Base-by-base conservation (phyloP, 2,888 invertebrate genomes). In the Punctoribates punctum region DNA sequence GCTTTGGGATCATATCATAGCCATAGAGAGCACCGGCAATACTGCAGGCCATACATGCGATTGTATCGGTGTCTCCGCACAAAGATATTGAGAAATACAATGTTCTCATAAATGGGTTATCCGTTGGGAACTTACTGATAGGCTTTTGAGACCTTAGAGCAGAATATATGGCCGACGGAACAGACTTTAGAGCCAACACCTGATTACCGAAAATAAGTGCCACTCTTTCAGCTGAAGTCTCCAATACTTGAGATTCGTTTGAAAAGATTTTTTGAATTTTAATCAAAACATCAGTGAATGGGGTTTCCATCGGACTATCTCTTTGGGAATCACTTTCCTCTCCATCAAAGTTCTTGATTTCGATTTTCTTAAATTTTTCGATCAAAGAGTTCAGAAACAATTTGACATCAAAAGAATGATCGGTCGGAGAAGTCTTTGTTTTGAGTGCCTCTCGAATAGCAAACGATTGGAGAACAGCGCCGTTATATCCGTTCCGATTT, bases 61-160 rank as follows among this genome's bases (percentile, higher is more conserved):
- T 90, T 0, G 91, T 91, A 81, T 91, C 91, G 0, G 91, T 89
- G 83, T 91, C 91, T 4, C 91, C 91, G 29, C 91, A 91, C 15
- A 91, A 83, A 20, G 88, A 87, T 78, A 91, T 88, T 13, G 91
- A 89, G 83, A 88, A 89, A 80, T 90, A 88, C 51, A 91, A 84
- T 4, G 89, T 87, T 79, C 89, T 85, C 81, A 89, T 86, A 81
- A 80, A 80, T 17, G 79, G 78, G 67, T 81, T 79, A 17, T 78
- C 75, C 42, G 70, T 75, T 77, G 79, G 75, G 4, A 74, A 74
- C 46, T 23, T 15, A 57, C 38, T 57, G 20, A 60, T 77, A 25
- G 80, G 78, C 77, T 81, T 79, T 11, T 79, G 75, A n/a, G 81
- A 79, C 72, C 81, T 77, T 0, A 91, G 83, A 82, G 90, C 91